Percentiles rank a stretch among this genome's conserved stretches.
Evolutionary conservation across 2,797 vertebrate species (phyloP).

Genomic region (Darevskia nairensis): DNA sequence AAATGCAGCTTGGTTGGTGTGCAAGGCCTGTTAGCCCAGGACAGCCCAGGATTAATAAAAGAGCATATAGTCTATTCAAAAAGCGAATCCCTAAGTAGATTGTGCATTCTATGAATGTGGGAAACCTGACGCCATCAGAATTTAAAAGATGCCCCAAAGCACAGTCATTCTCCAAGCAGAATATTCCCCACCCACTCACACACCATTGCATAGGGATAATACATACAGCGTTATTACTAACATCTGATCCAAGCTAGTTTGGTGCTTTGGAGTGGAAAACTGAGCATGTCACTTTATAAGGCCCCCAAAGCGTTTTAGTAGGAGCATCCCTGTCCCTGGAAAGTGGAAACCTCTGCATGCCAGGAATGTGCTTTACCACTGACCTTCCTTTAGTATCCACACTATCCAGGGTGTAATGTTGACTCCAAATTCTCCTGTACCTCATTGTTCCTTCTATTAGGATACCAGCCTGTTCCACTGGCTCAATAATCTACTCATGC

Average conservation of each 20-base stretch:
- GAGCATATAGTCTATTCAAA: neutral
- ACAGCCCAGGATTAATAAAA: neutral
- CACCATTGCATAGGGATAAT: neutral
- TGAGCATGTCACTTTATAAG: neutral
- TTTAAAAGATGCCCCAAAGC: neutral
- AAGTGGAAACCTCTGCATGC: neutral
- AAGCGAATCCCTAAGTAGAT: neutral
- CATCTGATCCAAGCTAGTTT: neutral
- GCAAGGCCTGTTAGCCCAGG: neutral
- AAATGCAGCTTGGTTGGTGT: neutral
- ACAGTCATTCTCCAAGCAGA: neutral
- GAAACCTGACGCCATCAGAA: neutral
- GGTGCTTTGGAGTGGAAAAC: neutral
- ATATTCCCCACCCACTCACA: neutral
- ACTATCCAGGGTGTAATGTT: neutral
- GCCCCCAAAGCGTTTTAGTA: no score
- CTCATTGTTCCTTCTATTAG: neutral
- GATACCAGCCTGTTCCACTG: neutral
- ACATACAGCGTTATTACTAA: neutral
- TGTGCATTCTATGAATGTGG: neutral
- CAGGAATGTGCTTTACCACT: neutral
- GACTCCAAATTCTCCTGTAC: neutral
- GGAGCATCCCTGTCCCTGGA: no score
- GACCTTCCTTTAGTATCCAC: neutral
- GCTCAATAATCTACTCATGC: neutral